Percentiles rank a stretch among this genome's conserved stretches.
Evolutionary conservation across 2,888 invertebrate species (phyloP).

Genomic region (Hypomecis punctinalis): DNA sequence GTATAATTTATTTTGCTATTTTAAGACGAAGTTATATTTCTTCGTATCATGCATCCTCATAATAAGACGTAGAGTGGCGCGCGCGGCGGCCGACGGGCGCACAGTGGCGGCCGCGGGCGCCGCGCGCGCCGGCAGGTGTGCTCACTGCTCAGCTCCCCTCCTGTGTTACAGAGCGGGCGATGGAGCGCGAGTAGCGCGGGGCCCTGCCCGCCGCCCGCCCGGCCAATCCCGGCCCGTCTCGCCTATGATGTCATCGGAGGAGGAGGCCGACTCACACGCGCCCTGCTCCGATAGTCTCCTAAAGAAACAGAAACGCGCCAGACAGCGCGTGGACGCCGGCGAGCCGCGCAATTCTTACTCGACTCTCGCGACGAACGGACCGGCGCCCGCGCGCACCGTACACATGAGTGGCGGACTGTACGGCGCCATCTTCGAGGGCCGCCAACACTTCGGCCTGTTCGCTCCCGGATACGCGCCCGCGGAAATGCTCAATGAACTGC

Average conservation of each 20-base stretch:
- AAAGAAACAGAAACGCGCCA: conserved; percentile 96
- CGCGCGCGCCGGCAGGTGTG: conserved; percentile 70
- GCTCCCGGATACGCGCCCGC: conserved; percentile 94
- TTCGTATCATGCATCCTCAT: background rate
- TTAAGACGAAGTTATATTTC: background rate
- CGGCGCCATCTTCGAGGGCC: conserved; percentile 94
- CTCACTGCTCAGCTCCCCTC: conserved; percentile 77
- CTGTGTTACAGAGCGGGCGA: conserved; percentile 82
- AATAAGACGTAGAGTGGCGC: conserved; percentile 2
- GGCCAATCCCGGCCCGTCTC: conserved; percentile 93
- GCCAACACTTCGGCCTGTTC: conserved; percentile 92
- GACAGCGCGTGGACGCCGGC: conserved; percentile 98
- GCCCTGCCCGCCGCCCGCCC: conserved; percentile 86
- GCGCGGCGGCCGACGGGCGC: background rate
- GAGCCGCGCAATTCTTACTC: conserved; percentile 97
- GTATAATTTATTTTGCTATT: background rate
- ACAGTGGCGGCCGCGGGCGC: background rate
- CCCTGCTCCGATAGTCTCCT: conserved; percentile 96
- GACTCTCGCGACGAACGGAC: conserved; percentile 83
- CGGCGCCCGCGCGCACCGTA: conserved; percentile 87
- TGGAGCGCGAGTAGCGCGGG: conserved; percentile 82
- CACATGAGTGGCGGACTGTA: conserved; percentile 94
- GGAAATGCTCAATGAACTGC: conserved; percentile 96
- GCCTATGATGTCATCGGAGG: conserved; percentile 98
- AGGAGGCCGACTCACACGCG: conserved; percentile 97